These are phyloP conservation scores for Rhagonycha fulva DNA, from an alignment of 2,888 invertebrate genomes.

Conservation along the genomic window DNA sequence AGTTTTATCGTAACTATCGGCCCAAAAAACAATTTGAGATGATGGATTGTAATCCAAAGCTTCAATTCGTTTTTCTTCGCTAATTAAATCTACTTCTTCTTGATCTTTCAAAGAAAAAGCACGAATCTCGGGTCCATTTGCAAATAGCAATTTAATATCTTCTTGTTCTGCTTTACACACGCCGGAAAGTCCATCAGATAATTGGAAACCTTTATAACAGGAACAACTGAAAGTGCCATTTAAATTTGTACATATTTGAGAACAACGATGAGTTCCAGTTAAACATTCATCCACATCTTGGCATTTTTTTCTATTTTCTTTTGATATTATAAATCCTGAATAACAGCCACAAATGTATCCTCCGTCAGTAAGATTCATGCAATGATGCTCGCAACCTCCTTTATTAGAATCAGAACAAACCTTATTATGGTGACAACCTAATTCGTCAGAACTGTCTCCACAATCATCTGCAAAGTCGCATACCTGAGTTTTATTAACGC, in stretches of 20 bases:
- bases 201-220: constrained; percentile 81
- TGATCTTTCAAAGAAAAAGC: constrained; percentile 67
- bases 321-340: constrained; percentile 81
- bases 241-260: constrained; percentile 89
- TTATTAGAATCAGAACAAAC: constrained; percentile 61
- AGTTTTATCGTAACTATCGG: constrained; percentile 87
- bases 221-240: constrained; percentile 89
- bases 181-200: constrained; percentile 77
- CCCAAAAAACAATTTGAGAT: constrained; percentile 91
- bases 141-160: constrained; percentile 71
- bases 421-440: constrained; percentile 80
- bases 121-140: constrained; percentile 87
- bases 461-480: constrained; percentile 93
- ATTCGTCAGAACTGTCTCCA: constrained; percentile 87
- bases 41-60: constrained; percentile 89
- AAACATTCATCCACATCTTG: constrained; percentile 90
- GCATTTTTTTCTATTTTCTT: constrained; percentile 81
- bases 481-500: constrained; percentile 76
- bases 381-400: constrained; percentile 92
- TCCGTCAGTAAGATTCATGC: constrained; percentile 79
- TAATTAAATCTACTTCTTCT: constrained; percentile 77
- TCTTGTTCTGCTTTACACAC: constrained; percentile 76
- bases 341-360: constrained; percentile 93
- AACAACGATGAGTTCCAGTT: constrained; percentile 83
- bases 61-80: constrained; percentile 86